Conservation (phyloP, 2,888 invertebrate genomes). For the Elegia similella region DNA sequence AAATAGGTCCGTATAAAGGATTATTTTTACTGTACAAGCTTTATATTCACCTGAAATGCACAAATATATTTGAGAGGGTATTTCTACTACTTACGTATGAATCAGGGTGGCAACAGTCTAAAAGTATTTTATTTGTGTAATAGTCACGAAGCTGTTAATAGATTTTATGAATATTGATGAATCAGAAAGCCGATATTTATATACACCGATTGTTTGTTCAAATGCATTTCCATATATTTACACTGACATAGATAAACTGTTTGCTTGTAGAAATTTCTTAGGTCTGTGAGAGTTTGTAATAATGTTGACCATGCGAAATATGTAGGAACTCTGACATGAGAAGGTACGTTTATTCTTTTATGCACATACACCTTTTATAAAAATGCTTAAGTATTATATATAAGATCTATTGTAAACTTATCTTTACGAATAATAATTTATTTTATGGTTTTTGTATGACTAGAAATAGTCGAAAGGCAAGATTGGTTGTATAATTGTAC, state of each 20-base stretch:
- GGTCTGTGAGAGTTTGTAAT: background rate
- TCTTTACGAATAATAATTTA: constrained; percentile 33
- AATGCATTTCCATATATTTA: too few species aligned
- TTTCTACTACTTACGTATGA: background rate
- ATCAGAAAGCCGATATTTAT: too few species aligned
- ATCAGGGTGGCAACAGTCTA: background rate
- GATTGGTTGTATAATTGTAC: background rate
- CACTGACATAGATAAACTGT: too few species aligned
- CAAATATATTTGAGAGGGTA: background rate
- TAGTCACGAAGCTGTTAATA: background rate
- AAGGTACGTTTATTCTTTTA: background rate
- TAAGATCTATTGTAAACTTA: constrained; percentile 2
- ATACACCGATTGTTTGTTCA: too few species aligned
- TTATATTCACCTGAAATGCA: constrained; percentile 7
- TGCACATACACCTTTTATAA: background rate
- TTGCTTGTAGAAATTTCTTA: too few species aligned
- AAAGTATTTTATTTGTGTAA: background rate
- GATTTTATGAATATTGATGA: too few species aligned
- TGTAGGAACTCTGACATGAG: background rate
- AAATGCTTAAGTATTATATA: background rate
- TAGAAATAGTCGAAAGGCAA: constrained; percentile 25
- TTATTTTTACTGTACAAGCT: background rate
- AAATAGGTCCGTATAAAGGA: constrained; percentile 10
- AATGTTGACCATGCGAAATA: background rate
- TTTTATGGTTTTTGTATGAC: constrained; percentile 38